Conservation (phyloP, 2,113 vertebrate genomes). For the Corvus hawaiiensis region DNA sequence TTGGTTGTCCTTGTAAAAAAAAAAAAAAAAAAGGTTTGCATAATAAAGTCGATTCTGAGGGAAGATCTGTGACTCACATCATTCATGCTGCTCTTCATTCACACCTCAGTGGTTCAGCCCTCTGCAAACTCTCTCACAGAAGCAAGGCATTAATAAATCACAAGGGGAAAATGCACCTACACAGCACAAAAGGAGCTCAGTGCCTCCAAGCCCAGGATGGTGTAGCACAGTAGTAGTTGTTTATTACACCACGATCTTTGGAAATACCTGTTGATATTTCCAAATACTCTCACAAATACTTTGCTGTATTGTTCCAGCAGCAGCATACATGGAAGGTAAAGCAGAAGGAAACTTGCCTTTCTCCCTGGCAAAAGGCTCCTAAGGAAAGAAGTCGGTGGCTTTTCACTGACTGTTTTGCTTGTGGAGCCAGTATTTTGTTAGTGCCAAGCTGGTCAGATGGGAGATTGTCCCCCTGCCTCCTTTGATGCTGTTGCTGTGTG, state of each 20-base stretch:
- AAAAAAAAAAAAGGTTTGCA: neutral
- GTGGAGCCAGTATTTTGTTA: neutral
- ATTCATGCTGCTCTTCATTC: slow-evolving; percentile 53
- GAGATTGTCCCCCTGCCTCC: neutral
- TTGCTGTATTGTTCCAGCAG: neutral
- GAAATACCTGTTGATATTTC: neutral
- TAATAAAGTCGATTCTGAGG: slow-evolving; percentile 43
- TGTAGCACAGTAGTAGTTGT: neutral
- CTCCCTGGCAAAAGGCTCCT: neutral
- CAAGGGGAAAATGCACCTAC: neutral
- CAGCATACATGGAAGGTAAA: neutral
- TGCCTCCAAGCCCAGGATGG: neutral
- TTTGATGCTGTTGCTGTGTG: neutral
- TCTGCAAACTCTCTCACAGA: neutral
- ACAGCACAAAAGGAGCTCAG: neutral
- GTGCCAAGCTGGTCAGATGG: neutral
- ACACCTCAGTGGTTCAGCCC: slow-evolving; percentile 12
- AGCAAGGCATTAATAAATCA: slow-evolving; percentile 31
- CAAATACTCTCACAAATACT: neutral
- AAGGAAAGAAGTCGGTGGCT: neutral
- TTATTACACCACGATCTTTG: neutral
- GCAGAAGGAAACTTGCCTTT: neutral
- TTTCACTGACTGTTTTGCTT: neutral
- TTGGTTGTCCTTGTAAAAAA: neutral
- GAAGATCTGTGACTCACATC: slow-evolving; percentile 48